Evolutionary conservation across 1,140 invertebrate species (phyloP), one percentile per base, ranked within the genome.

Genomic region (Macrotrachela quadricornifera): DNA sequence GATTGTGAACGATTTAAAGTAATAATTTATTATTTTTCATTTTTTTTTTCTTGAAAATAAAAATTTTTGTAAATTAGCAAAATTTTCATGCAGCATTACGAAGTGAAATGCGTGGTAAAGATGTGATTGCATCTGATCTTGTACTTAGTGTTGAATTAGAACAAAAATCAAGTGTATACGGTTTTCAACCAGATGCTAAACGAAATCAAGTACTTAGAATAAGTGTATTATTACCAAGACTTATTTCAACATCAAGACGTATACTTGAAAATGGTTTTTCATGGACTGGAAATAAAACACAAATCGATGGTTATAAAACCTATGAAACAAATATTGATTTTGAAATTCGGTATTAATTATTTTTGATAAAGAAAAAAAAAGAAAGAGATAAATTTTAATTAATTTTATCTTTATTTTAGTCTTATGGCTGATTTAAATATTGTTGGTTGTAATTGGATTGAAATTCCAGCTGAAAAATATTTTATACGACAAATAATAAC

Each of bases 381-480:
- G 8, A 30, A 2, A 30, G 2, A 30, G 21, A 2, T 30, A 30
- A 4, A 2, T 30, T 30, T 30, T n/a, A n/a, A n/a, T n/a, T n/a
- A n/a, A n/a, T n/a, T n/a, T n/a, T n/a, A n/a, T n/a, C n/a, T 30
- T 30, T 8, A 30, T 30, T 30, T 30, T 30, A 30, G 21, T 30
- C 21, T 96, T 69, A 96, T 97, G 90, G 85, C 92, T 37, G 91
- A 97, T 63, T 81, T 78, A 12, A 73, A 78, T 59, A 80, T 97
- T 38, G 80, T 91, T 37, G 94, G 94, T 1, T 99, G 94, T 66
- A 86, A 82, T 64, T 99, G 94, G 94, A 82, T 99, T 60, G 86
- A 95, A 72, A 65, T 97, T 36, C 81, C 83, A 36, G 62, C 77
- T 15, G 77, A 77, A 21, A 80, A 77, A 49, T 97, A 88, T 78